Percentiles rank a stretch among this genome's conserved stretches.
These are phyloP conservation scores for Tretioscincus oriximinensis DNA, from an alignment of 2,113 vertebrate species.

Conservation along the genomic window DNA sequence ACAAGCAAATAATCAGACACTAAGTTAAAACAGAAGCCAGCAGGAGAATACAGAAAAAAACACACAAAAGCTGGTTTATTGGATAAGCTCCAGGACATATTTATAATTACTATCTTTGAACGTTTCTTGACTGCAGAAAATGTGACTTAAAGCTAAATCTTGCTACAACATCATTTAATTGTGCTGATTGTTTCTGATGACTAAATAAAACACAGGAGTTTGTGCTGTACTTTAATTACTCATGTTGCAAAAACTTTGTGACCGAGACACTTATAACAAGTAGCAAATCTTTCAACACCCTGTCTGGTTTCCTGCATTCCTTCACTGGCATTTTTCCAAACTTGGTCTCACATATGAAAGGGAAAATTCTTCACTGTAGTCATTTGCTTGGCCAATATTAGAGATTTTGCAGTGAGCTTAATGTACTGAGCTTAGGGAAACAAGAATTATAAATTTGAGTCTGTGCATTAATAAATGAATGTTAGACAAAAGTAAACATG, in stretches of 20 bases:
- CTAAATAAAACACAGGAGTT: constrained; percentile 12
- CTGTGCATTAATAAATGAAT: background rate
- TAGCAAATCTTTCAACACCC: constrained; percentile 32
- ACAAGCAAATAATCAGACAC: background rate
- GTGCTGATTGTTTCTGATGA: constrained; percentile 25
- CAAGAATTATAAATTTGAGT: constrained; percentile 8
- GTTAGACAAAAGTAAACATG: background rate
- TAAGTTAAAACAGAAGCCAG: background rate
- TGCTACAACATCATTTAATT: background rate
- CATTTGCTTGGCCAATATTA: constrained; percentile 18
- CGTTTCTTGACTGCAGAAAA: background rate
- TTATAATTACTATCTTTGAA: background rate
- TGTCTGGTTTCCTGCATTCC: constrained; percentile 43
- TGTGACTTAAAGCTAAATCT: background rate
- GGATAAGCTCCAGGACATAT: background rate
- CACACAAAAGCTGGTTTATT: background rate
- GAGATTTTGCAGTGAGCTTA: background rate
- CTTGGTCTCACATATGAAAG: background rate
- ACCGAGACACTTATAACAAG: constrained; percentile 24
- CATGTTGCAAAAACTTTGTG: constrained; percentile 8
- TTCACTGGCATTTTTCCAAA: constrained; percentile 30
- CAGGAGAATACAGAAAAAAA: background rate
- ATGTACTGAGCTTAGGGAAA: background rate
- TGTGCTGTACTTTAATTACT: constrained; percentile 9
- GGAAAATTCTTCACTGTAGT: constrained; percentile 21